Conservation (phyloP, 2,113 vertebrate species). For the Poecilia latipinna region DNA sequence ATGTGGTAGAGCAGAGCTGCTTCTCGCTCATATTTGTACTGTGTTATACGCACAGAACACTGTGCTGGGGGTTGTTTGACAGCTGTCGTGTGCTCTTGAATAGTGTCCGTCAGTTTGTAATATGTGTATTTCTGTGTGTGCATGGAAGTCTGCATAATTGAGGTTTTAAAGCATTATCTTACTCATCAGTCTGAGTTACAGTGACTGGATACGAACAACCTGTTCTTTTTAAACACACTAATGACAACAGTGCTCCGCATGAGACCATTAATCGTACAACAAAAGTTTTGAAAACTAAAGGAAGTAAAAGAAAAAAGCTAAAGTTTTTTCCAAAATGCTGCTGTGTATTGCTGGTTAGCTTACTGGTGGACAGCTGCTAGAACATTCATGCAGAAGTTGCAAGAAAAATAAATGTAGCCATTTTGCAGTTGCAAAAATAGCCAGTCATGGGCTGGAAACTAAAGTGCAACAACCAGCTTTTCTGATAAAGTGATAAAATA, state of each 20-base stretch:
- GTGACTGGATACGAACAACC: background rate
- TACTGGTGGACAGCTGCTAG: background rate
- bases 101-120: slow-evolving; percentile 11
- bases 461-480: background rate
- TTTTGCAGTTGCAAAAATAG: background rate
- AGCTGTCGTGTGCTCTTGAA: background rate
- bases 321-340: background rate
- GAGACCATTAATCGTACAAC: background rate
- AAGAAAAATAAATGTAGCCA: background rate
- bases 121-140: background rate
- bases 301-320: background rate
- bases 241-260: background rate
- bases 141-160: background rate
- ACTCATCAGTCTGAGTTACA: background rate
- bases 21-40: background rate
- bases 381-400: background rate
- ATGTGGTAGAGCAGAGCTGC: background rate
- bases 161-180: slow-evolving; percentile 7
- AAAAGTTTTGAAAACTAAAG: background rate
- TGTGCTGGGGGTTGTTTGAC: slow-evolving; percentile 19
- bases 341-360: background rate
- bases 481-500: background rate
- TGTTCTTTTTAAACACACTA: slow-evolving; percentile 4
- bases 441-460: background rate
- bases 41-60: background rate